Evolutionary conservation across 2,797 vertebrate genomes (phyloP).

Genomic region (Lepus oiostolus): DNA sequence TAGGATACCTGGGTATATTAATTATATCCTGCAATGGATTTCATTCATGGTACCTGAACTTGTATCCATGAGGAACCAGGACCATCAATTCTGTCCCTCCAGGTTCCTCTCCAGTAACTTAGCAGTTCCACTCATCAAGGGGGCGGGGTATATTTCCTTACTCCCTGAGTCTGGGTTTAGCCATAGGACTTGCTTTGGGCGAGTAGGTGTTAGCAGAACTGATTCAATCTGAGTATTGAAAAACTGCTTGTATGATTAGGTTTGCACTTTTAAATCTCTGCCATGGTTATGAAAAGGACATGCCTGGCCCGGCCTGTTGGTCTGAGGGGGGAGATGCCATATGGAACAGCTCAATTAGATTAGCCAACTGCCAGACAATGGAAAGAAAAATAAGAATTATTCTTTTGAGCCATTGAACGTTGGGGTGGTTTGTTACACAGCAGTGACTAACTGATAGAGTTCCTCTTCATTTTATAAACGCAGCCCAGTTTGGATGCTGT

Average conservation of each 20-base stretch:
- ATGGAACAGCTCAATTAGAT: neutral
- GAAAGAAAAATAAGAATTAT: conserved; percentile 2
- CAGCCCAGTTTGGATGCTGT: neutral
- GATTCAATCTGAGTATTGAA: neutral
- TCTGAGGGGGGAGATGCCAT: neutral
- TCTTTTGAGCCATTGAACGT: neutral
- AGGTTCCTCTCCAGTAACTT: neutral
- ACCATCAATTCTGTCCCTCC: too few species aligned
- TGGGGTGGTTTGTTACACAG: neutral
- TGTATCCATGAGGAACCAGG: neutral
- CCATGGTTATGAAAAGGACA: neutral
- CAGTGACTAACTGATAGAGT: neutral
- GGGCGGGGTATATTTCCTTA: neutral
- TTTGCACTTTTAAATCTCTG: neutral
- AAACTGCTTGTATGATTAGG: neutral
- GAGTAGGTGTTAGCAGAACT: neutral
- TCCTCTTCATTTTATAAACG: neutral
- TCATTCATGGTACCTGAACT: neutral
- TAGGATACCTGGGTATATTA: neutral
- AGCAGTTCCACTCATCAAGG: neutral
- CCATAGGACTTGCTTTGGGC: neutral
- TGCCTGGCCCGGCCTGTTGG: neutral
- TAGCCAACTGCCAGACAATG: neutral
- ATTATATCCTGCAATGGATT: neutral
- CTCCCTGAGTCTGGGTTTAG: neutral